Conservation (phyloP, 2,888 invertebrate species). For the Cosmia pyralina region DNA sequence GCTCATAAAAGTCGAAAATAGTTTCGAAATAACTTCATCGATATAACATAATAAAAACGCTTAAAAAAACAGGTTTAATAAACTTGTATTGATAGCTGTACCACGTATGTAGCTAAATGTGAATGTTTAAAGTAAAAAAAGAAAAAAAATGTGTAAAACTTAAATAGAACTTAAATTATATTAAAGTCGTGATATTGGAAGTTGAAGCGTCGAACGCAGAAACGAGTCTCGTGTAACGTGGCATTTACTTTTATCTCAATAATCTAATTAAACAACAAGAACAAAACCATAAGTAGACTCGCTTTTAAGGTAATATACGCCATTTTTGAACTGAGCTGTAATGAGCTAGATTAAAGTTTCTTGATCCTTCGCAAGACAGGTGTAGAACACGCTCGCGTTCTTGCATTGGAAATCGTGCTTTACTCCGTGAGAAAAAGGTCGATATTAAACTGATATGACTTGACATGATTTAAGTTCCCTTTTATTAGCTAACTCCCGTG, state of each 20-base stretch:
- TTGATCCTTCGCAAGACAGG: slow-evolving; percentile 84
- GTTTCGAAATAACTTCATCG: slow-evolving; percentile 50
- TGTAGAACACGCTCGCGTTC: slow-evolving; percentile 73
- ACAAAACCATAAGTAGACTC: slow-evolving; percentile 76
- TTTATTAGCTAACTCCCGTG: slow-evolving; percentile 77
- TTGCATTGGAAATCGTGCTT: slow-evolving; percentile 69
- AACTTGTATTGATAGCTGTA: slow-evolving; percentile 23
- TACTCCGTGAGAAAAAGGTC: slow-evolving; percentile 71
- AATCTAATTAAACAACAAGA: slow-evolving; percentile 82
- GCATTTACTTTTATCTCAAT: slow-evolving; percentile 84
- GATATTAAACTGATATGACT: slow-evolving; percentile 65
- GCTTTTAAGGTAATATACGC: slow-evolving; percentile 74
- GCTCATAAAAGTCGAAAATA: slow-evolving; percentile 35
- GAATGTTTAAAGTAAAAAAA: slow-evolving; percentile 32
- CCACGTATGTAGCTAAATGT: slow-evolving; percentile 28
- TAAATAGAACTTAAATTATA: slow-evolving; percentile 60
- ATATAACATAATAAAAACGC: slow-evolving; percentile 34
- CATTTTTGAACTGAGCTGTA: slow-evolving; percentile 76
- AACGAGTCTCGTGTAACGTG: slow-evolving; percentile 75
- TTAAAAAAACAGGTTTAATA: slow-evolving; percentile 31
- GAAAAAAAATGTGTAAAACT: slow-evolving; percentile 33
- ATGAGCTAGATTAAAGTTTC: slow-evolving; percentile 84
- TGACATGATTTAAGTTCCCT: slow-evolving; percentile 75
- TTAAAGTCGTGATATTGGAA: slow-evolving; percentile 76
- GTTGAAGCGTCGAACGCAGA: slow-evolving; percentile 74